These are phyloP conservation scores for Gibbula magus DNA, from an alignment of 2,888 invertebrate genomes.

Conservation along the genomic window DNA sequence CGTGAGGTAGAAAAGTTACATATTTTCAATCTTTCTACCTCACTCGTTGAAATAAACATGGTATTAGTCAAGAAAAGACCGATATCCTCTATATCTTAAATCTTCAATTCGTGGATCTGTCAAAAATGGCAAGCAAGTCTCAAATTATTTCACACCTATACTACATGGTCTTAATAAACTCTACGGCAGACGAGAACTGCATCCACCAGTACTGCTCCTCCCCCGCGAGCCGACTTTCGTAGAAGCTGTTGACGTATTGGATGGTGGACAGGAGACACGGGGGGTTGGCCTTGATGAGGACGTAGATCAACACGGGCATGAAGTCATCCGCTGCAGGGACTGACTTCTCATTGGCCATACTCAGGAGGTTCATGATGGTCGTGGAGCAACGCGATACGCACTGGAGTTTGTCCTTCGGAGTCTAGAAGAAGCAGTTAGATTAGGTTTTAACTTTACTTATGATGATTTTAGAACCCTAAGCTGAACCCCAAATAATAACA, in stretches of 20 bases:
- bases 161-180: conserved; percentile 98
- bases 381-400: conserved; percentile 91
- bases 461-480: no score
- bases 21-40: no score
- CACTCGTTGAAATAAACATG: no score
- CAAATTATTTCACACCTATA: conserved; percentile 4
- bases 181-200: conserved; percentile 96
- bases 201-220: conserved; percentile 99
- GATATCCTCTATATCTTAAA: no score
- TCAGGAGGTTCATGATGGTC: conserved; percentile 94
- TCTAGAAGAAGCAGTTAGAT: conserved; percentile 73
- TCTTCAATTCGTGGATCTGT: no score
- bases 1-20: no score
- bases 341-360: conserved; percentile 83
- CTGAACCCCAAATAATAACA: no score
- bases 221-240: conserved; percentile 87
- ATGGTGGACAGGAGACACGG: conserved; percentile 94
- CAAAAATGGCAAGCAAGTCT: no score
- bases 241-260: conserved; percentile 95
- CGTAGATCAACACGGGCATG: conserved; percentile 95
- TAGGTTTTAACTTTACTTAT: no score
- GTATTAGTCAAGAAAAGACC: no score
- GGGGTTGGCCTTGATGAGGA: conserved; percentile 97
- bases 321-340: conserved; percentile 95
- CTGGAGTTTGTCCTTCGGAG: conserved; percentile 89